Evolutionary conservation across 2,888 invertebrate genomes (phyloP).

Genomic region (Busseola fusca): DNA sequence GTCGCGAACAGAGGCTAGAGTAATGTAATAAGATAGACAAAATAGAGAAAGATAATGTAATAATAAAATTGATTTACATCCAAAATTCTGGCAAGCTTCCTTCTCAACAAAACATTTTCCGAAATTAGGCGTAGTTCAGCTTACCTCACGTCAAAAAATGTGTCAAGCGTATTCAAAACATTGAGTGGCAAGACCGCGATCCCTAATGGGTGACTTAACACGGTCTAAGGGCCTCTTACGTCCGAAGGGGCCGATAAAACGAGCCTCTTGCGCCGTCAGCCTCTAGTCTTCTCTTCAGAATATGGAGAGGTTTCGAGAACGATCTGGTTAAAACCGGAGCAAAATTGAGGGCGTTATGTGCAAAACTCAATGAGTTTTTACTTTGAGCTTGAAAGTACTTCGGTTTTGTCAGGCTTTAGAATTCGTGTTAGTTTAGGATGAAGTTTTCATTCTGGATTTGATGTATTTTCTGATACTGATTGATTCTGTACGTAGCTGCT

Average conservation of each 20-base stretch:
- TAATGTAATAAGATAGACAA: no score
- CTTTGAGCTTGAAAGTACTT: constrained; percentile 33
- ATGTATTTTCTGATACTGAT: background rate
- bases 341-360: constrained; percentile 58
- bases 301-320: constrained; percentile 59
- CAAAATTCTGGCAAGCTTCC: constrained; percentile 10
- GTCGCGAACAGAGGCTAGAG: background rate
- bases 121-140: constrained; percentile 35
- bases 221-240: constrained; percentile 54
- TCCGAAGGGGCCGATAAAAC: constrained; percentile 62
- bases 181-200: constrained; percentile 57
- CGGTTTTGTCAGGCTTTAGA: constrained; percentile 16
- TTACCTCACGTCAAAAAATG: constrained; percentile 57
- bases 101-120: constrained; percentile 18
- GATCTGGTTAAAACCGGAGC: constrained; percentile 60
- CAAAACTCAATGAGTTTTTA: constrained; percentile 49
- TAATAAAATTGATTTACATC: background rate
- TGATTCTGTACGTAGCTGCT: no score
- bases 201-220: constrained; percentile 65
- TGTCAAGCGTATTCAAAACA: constrained; percentile 62
- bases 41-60: no score
- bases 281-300: constrained; percentile 55
- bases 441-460: background rate
- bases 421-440: constrained; percentile 10
- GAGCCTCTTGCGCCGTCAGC: constrained; percentile 64